Evolutionary conservation across 2,113 vertebrate species (phyloP).

Genomic region (Antechinus flavipes): DNA sequence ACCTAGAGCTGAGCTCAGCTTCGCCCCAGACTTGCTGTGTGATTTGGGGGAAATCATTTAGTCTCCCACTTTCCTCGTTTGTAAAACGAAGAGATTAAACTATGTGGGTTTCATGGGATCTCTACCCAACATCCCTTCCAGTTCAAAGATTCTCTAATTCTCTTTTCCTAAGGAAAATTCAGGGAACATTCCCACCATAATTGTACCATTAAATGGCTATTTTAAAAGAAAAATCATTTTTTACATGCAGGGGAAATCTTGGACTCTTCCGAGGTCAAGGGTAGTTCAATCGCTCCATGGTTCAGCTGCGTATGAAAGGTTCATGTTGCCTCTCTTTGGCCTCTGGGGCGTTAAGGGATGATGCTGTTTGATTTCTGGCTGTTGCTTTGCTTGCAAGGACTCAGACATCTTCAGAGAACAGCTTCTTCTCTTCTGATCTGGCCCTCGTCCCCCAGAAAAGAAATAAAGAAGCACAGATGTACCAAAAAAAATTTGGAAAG

Average conservation of each 20-base stretch:
- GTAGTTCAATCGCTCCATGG: conserved; percentile 66
- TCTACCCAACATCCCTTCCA: not conserved
- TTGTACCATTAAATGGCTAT: conserved; percentile 66
- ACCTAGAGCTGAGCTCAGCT: not conserved
- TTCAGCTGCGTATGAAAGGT: conserved; percentile 71
- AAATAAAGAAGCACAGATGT: conserved; percentile 26
- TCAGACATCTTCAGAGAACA: conserved; percentile 51
- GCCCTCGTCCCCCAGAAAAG: conserved; percentile 49
- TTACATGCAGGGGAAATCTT: conserved; percentile 67
- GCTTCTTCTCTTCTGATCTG: conserved; percentile 40
- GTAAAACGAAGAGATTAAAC: conserved; percentile 16
- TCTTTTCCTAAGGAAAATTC: conserved; percentile 62
- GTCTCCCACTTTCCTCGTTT: conserved; percentile 19
- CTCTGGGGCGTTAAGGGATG: conserved; percentile 24
- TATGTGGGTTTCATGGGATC: conserved; percentile 7
- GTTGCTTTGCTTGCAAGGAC: conserved; percentile 17
- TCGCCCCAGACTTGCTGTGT: not conserved
- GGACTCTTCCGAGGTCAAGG: conserved; percentile 69
- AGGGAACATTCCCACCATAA: conserved; percentile 70
- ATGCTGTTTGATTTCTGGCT: not conserved
- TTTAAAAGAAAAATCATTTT: conserved; percentile 74
- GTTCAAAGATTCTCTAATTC: conserved; percentile 57
- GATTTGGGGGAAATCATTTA: not conserved
- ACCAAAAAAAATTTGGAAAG: conserved; percentile 60
- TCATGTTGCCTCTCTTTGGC: conserved; percentile 54